Evolutionary conservation across 2,113 vertebrate species (phyloP).

Genomic region (Sclerurus mexicanus): DNA sequence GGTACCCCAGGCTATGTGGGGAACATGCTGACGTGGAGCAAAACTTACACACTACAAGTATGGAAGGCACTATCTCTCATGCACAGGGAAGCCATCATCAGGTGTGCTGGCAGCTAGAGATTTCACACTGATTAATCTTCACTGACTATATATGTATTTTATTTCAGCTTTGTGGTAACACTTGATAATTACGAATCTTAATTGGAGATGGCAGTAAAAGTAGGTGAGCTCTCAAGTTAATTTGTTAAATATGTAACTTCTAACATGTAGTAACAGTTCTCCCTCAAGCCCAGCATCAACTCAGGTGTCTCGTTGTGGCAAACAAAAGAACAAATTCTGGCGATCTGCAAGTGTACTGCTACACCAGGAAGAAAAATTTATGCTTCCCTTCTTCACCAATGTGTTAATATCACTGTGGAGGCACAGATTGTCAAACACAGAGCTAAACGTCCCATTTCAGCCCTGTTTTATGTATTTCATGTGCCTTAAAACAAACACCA

Average conservation of each 20-base stretch:
- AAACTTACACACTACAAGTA: not conserved
- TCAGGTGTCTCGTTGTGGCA: not conserved
- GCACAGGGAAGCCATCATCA: not conserved
- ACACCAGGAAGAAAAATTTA: not conserved
- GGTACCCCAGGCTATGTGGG: not conserved
- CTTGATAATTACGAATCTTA: not conserved
- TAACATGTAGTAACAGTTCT: not conserved
- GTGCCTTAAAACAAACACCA: not conserved
- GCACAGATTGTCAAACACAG: not conserved
- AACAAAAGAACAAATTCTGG: not conserved
- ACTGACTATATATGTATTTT: not conserved
- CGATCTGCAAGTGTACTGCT: not conserved
- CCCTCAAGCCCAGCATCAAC: not conserved
- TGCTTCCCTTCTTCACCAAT: not conserved
- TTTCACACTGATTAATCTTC: not conserved
- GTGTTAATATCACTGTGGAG: not conserved
- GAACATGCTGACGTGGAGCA: not conserved
- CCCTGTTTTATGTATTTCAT: not conserved
- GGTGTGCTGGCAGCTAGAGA: not conserved
- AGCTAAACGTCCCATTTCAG: not conserved
- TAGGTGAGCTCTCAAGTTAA: not conserved
- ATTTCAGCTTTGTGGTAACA: not conserved
- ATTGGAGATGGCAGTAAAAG: not conserved
- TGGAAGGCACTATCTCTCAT: not conserved
- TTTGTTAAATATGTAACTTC: not conserved